Evolutionary conservation across 2,113 vertebrate species (phyloP), one percentile per base, ranked within the genome.

Genomic region (Daphoenositta chrysoptera): DNA sequence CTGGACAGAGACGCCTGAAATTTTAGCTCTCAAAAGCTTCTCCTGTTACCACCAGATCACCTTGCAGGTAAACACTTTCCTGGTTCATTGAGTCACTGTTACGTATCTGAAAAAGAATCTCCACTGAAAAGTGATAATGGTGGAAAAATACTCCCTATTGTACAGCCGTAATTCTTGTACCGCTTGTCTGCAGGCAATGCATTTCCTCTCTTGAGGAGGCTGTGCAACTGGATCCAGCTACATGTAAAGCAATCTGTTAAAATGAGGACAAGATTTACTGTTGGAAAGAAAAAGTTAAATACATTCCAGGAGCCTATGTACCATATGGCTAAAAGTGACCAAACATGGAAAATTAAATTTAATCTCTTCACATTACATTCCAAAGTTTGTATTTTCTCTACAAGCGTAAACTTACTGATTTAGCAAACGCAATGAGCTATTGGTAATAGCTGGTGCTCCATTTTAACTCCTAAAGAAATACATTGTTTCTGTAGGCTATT

Each of bases 1-100:
- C 71, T 93, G 81, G 90, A 91, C 17, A 89, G 95, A 97, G 94
- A 96, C 13, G 60, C 54, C 75, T 97, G 97, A 98, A 98, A 98
- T 91, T 82, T 94, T 96, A 98, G 96, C 98, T 92, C 80, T 97
- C 98, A 98, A 98, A 98, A 98, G 97, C 96, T 85, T 98, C 97
- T 98, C 96, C 76, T 45, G 16, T 98, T 98, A 97, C 97, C 31
- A 83, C 35, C 78, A 89, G 90, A 96, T 98, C 97, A 98, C 97
- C 91, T 98, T 97, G 93, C 97, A 98, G 97, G 98, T 98, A 97
- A 98, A 97, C 87, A 96, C 77, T 93, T 97, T 94, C 94, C 93
- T 78, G 96, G 96, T 92, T 97, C 95, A 97, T 7, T 95, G 94
- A 96, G 65, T 96, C 90, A 80, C 94, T 96, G 92, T 97, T 97